These are phyloP conservation scores for Chascanopsetta lugubris DNA, from an alignment of 2,113 vertebrate species.

Conservation along the genomic window DNA sequence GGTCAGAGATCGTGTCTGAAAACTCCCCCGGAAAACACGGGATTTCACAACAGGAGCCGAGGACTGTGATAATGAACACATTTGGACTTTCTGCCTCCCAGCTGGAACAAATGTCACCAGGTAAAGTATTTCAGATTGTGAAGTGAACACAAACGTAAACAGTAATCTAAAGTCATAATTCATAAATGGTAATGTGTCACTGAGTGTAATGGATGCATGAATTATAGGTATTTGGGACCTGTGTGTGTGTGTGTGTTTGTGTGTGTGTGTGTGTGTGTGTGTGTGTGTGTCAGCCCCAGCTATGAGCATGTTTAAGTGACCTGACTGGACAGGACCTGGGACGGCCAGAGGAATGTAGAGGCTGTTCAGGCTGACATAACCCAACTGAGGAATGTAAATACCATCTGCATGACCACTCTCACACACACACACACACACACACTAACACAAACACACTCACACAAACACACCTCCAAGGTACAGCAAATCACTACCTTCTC, in stretches of 20 bases:
- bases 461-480: slow-evolving; percentile 17
- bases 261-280: background rate
- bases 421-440: slow-evolving; percentile 1
- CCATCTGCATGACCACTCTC: slow-evolving; percentile 61
- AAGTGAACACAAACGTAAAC: background rate
- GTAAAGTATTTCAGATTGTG: background rate
- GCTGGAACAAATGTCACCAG: background rate
- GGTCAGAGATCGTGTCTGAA: too few relatives aligned
- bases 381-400: slow-evolving; percentile 64
- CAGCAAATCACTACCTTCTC: slow-evolving; percentile 50
- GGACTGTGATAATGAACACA: background rate
- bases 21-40: too few relatives aligned
- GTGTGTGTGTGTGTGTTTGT: too few relatives aligned
- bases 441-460: slow-evolving; percentile 3
- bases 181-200: slow-evolving; percentile 48
- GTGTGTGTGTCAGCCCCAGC: background rate
- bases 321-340: slow-evolving; percentile 62
- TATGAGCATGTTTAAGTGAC: slow-evolving; percentile 31
- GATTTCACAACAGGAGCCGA: background rate
- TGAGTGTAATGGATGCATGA: slow-evolving; percentile 22
- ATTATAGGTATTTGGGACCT: slow-evolving; percentile 47
- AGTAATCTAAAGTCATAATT: slow-evolving; percentile 18
- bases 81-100: background rate
- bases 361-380: slow-evolving; percentile 59
- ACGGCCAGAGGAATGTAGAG: slow-evolving; percentile 50